These are phyloP conservation scores for Plodia interpunctella DNA, from an alignment of 1,140 invertebrate genomes.

Conservation along the genomic window DNA sequence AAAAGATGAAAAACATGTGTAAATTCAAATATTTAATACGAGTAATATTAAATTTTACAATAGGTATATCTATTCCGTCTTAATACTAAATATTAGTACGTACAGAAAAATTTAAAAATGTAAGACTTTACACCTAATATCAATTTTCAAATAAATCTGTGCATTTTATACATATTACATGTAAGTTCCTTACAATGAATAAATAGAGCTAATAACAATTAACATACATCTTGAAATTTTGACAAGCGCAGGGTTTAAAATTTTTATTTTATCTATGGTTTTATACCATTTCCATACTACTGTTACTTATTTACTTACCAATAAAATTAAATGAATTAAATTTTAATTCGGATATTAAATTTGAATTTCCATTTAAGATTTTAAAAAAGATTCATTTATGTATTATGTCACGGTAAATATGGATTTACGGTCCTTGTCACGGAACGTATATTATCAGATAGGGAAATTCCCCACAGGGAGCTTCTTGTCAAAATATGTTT, in stretches of 20 bases:
- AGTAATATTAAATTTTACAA: background rate
- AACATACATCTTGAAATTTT: background rate
- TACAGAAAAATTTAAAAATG: conserved; percentile 1
- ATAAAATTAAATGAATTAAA: no score
- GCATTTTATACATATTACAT: conserved; percentile 1
- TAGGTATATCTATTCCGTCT: conserved; percentile 1
- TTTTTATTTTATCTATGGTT: no score
- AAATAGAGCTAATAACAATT: background rate
- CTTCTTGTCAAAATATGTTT: no score
- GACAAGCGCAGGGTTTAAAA: background rate
- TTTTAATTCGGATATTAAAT: no score
- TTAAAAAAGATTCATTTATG: no score
- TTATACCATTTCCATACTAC: no score
- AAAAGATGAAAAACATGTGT: background rate
- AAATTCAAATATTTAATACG: conserved; percentile 1
- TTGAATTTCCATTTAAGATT: no score
- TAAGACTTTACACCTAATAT: conserved; percentile 2
- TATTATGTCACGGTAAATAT: no score
- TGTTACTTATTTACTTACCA: no score
- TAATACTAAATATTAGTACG: conserved; percentile 4
- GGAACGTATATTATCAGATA: no score
- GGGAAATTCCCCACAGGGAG: no score
- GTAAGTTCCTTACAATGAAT: conserved; percentile 1
- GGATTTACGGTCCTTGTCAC: no score
- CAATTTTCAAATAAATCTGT: conserved; percentile 5